Conservation (phyloP, 64 coral and sea anemone species). For the Montipora sp. region DNA sequence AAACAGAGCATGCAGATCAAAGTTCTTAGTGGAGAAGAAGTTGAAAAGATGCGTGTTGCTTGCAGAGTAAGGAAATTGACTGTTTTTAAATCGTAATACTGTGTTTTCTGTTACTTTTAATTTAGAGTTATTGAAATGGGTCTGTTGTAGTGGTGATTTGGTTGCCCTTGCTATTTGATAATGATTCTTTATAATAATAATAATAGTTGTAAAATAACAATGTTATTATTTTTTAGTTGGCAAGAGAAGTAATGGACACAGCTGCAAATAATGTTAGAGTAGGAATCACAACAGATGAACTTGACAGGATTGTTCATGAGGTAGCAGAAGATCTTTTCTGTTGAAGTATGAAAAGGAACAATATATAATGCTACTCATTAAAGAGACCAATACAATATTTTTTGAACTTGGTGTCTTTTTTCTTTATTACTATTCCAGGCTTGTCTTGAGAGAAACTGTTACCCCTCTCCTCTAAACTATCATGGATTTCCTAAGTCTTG, state of each 20-base stretch:
- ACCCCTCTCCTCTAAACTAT: constrained; percentile 97
- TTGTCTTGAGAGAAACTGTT: constrained; percentile 93
- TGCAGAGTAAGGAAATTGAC: constrained; percentile 65
- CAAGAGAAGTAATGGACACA: constrained; percentile 93
- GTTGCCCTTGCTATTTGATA: no score
- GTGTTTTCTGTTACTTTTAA: no score
- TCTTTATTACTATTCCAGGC: constrained; percentile 53
- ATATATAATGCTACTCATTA: no score
- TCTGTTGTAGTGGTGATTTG: no score
- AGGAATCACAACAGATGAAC: constrained; percentile 93
- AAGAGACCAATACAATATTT: no score
- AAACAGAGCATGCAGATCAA: constrained; percentile 91
- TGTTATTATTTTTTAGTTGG: constrained; percentile 54
- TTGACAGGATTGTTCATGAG: constrained; percentile 99
- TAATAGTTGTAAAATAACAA: neutral
- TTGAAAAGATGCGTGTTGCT: constrained; percentile 82
- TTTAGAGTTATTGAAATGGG: no score
- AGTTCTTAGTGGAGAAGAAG: constrained; percentile 84
- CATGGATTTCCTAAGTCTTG: constrained; percentile 97
- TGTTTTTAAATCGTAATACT: neutral
- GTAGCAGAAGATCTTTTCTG: constrained; percentile 7
- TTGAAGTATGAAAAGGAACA: no score
- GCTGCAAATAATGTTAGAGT: constrained; percentile 89
- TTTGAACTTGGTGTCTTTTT: neutral
- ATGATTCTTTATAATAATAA: no score